phyloP scores from a whole-genome alignment of 2,797 vertebrate species.

The Heliangelus exortis region DNA sequence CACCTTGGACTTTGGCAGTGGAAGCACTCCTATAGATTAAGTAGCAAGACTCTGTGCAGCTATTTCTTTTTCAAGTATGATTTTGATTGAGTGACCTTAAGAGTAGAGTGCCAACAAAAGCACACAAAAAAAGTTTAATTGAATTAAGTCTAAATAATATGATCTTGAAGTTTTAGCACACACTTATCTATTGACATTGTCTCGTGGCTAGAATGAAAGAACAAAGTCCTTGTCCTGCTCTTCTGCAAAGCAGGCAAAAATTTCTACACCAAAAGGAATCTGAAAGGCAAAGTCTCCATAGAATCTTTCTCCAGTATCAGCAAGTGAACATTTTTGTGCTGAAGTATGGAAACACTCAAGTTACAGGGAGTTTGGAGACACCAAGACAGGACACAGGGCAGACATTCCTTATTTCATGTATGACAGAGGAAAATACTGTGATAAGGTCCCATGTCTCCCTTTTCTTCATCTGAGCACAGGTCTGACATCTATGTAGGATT shows the following conservation, averaged over 20 bases:
- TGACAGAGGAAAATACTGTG: neutral
- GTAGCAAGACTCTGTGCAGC: neutral
- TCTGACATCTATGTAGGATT: neutral
- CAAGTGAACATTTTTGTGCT: neutral
- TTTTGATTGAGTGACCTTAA: neutral
- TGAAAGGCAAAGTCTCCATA: neutral
- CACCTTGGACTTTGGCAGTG: conserved; percentile 52
- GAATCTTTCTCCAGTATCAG: neutral
- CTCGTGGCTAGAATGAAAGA: neutral
- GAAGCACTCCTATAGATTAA: conserved; percentile 7
- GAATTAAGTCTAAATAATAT: conserved; percentile 55
- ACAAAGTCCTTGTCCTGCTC: conserved; percentile 35
- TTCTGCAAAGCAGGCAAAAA: conserved; percentile 38
- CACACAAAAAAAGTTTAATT: conserved; percentile 39
- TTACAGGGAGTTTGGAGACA: neutral
- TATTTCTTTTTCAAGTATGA: conserved; percentile 27
- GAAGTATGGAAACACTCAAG: neutral
- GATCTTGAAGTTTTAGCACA: conserved; percentile 46
- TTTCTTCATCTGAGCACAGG: neutral
- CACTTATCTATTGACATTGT: conserved; percentile 56
- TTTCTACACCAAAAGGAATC: neutral
- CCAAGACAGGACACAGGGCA: rapidly evolving
- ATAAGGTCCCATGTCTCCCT: neutral
- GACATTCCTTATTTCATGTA: neutral
- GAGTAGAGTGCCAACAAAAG: conserved; percentile 55